Evolutionary conservation across 2,797 vertebrate species (phyloP).

Genomic region (Myotis vivesi): DNA sequence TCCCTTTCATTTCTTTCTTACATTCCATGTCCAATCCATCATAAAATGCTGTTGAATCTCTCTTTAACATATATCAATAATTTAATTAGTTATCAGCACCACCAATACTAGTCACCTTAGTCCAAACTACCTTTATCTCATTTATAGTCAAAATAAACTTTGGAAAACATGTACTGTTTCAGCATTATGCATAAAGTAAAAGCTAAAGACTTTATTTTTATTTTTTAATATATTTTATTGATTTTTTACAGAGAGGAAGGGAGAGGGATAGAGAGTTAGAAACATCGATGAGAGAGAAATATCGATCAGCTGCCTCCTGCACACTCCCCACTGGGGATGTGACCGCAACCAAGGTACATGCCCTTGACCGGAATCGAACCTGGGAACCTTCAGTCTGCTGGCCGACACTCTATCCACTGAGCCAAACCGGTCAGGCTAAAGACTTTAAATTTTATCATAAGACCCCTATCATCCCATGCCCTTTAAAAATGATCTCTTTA

Average conservation of each 20-base stretch:
- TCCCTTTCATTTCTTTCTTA: neutral
- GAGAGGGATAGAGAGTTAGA: too few relatives aligned
- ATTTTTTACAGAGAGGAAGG: too few relatives aligned
- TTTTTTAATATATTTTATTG: too few relatives aligned
- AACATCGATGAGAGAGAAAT: too few relatives aligned
- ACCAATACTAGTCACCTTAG: neutral
- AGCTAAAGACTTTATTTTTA: neutral
- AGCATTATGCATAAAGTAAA: neutral
- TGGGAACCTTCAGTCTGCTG: too few relatives aligned
- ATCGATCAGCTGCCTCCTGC: too few relatives aligned
- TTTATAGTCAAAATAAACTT: neutral
- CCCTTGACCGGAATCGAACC: too few relatives aligned
- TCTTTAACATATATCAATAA: neutral
- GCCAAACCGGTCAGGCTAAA: neutral
- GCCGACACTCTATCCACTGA: too few relatives aligned
- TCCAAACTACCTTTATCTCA: neutral
- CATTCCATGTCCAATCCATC: neutral
- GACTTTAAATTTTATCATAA: neutral
- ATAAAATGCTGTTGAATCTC: neutral
- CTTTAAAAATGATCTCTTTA: neutral
- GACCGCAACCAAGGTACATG: too few relatives aligned
- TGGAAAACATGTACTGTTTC: neutral
- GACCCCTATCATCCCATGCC: neutral
- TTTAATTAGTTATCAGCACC: neutral
- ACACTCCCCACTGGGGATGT: too few relatives aligned